Evolutionary conservation across 1,140 invertebrate species (phyloP).

Genomic region (Condylostylus longicornis): DNA sequence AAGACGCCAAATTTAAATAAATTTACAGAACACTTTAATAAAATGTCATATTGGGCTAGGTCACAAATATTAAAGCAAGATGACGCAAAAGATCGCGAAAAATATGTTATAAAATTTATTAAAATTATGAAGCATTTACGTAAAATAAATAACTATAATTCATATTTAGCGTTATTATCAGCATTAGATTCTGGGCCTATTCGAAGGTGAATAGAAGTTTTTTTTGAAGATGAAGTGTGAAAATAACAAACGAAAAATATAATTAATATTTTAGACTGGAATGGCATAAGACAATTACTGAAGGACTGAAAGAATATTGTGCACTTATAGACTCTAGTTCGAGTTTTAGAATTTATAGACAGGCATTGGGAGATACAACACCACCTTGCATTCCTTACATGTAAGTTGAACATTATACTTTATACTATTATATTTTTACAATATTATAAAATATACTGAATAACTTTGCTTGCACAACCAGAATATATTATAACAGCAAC

Average conservation of each 20-base stretch:
- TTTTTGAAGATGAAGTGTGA: background rate
- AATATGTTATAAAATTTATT: constrained; percentile 90
- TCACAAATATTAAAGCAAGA: constrained; percentile 62
- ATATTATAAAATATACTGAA: too few species aligned
- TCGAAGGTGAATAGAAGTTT: constrained; percentile 31
- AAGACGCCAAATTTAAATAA: constrained; percentile 87
- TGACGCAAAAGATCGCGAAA: constrained; percentile 87
- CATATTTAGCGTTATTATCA: constrained; percentile 88
- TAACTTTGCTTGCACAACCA: too few species aligned
- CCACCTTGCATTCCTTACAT: constrained; percentile 98
- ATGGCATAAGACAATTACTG: constrained; percentile 86
- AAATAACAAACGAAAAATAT: too few species aligned
- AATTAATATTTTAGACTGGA: constrained; percentile 49
- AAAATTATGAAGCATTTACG: constrained; percentile 97
- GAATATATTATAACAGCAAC: too few species aligned
- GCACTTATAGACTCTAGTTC: constrained; percentile 90
- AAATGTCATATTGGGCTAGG: constrained; percentile 96
- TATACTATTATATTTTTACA: too few species aligned
- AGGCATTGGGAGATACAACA: constrained; percentile 81
- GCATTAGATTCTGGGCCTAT: constrained; percentile 95
- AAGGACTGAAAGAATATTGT: constrained; percentile 86
- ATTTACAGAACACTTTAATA: constrained; percentile 99
- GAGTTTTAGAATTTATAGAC: constrained; percentile 88
- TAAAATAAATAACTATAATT: constrained; percentile 98
- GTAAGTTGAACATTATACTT: constrained; percentile 49